A percentile compares a stretch with the other conserved stretches of the same genome.
phyloP scores from a whole-genome alignment of 1,140 invertebrate species.

The Cylas formicarius region DNA sequence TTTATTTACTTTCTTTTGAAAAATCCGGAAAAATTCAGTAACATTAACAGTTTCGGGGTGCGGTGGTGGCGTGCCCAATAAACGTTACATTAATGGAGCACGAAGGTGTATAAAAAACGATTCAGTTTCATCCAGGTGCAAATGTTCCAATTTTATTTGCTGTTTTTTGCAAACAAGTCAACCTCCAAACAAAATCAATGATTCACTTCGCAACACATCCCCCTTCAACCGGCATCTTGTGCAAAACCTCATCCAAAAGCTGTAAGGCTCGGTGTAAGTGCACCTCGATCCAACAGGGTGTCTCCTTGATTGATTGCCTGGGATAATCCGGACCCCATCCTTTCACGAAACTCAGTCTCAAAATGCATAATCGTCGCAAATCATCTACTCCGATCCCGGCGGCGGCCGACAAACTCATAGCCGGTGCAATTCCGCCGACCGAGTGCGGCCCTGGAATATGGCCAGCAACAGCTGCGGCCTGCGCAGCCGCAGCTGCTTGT shows the following conservation, averaged over 20 bases:
- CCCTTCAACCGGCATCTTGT: slow-evolving; percentile 88
- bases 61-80: too few species aligned
- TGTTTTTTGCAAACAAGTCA: too few species aligned
- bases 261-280: slow-evolving; percentile 92
- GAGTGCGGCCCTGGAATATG: slow-evolving; percentile 48
- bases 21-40: too few species aligned
- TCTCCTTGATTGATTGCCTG: slow-evolving; percentile 91
- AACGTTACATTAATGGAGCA: too few species aligned
- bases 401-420: slow-evolving; percentile 53
- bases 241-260: slow-evolving; percentile 90
- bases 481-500: slow-evolving; percentile 88
- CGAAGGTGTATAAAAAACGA: too few species aligned
- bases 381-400: slow-evolving; percentile 97
- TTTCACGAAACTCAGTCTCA: slow-evolving; percentile 96
- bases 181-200: too few species aligned
- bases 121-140: too few species aligned
- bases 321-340: slow-evolving; percentile 98
- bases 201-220: slow-evolving; percentile 66
- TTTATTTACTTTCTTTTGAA: too few species aligned
- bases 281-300: slow-evolving; percentile 97
- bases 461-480: slow-evolving; percentile 96
- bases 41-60: too few species aligned
- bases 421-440: slow-evolving; percentile 38
- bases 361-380: slow-evolving; percentile 86
- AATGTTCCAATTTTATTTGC: too few species aligned